These are phyloP conservation scores for Vireo altiloquus DNA, from an alignment of 2,113 vertebrate genomes.

Conservation along the genomic window DNA sequence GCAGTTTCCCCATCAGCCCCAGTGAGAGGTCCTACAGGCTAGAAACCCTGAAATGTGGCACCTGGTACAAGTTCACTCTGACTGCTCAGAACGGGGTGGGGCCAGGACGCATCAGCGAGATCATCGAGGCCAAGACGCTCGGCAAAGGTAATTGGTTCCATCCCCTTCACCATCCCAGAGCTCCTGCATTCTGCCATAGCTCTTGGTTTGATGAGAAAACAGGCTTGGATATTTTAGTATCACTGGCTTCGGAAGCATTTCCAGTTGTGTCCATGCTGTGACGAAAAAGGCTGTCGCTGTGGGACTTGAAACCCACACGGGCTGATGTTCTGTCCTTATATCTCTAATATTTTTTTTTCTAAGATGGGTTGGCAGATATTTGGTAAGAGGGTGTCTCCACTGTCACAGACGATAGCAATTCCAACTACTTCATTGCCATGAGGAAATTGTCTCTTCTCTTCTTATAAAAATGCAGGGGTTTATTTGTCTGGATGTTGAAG, in stretches of 20 bases:
- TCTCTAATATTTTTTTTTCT: neutral
- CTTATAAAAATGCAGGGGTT: neutral
- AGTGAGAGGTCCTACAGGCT: constrained; percentile 94
- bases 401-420: neutral
- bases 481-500: neutral
- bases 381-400: neutral
- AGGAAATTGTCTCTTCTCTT: neutral
- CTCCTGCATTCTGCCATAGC: neutral
- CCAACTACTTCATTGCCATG: neutral
- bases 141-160: constrained; percentile 85
- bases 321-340: neutral
- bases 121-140: constrained; percentile 96
- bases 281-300: neutral
- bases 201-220: neutral
- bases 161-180: neutral
- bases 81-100: constrained; percentile 98
- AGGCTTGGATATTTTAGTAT: neutral
- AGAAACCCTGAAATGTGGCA: constrained; percentile 95
- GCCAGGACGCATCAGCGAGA: constrained; percentile 96
- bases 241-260: neutral
- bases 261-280: neutral
- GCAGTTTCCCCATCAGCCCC: constrained; percentile 96
- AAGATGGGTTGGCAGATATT: neutral
- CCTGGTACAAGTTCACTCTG: constrained; percentile 98
- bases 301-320: rapidly evolving